Base-by-base conservation (phyloP, 2,113 vertebrate genomes). In the Eptesicus fuscus region DNA sequence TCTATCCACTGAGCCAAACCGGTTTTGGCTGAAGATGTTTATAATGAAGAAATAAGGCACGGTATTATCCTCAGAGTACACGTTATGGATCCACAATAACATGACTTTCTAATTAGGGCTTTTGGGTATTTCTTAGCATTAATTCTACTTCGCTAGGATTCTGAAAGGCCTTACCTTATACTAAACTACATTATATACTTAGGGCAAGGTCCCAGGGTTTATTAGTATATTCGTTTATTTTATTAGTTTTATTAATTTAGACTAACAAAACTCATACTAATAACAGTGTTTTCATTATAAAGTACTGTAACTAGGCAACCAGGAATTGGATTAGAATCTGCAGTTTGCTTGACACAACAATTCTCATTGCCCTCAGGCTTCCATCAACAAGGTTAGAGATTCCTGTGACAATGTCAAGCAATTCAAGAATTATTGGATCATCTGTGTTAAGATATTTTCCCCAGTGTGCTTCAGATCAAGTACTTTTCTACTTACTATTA, bases 251-350 rank as follows among this genome's bases (percentile, higher is more conserved):
- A 63, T 83, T 61, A 83, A 76, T 56, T 95, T 86, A 79, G 92
- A 76, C 25, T 69, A 90, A 86, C 7, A 95, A 47, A 77, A 78
- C 40, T 49, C 35, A 8, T 63, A 40, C 20, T 79, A 80, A 88
- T 82, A 74, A 88, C 32, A 83, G 25, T 91, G 47, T 53, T 95
- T 96, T 71, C 40, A 63, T 37, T 85, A 63, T 82, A n/a, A 69
- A 67, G 37, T 83, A 51, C 67, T 63, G 63, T 91, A 90, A 83
- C 74, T 73, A 94, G 65, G 69, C 44, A 95, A 92, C 69, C 44
- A 87, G 74, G 83, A 94, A 95, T 95, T 93, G 91, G 83, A 93
- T 94, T 91, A 96, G 30, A 74, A 96, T 95, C 89, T 93, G 12
- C 20, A 78, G 61, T 86, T 94, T 83, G 22, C 56, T 79, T 95